Evolutionary conservation across 1,140 invertebrate genomes (phyloP), one percentile per base, ranked within the genome.

Genomic region (Chironomus striatipennis): DNA sequence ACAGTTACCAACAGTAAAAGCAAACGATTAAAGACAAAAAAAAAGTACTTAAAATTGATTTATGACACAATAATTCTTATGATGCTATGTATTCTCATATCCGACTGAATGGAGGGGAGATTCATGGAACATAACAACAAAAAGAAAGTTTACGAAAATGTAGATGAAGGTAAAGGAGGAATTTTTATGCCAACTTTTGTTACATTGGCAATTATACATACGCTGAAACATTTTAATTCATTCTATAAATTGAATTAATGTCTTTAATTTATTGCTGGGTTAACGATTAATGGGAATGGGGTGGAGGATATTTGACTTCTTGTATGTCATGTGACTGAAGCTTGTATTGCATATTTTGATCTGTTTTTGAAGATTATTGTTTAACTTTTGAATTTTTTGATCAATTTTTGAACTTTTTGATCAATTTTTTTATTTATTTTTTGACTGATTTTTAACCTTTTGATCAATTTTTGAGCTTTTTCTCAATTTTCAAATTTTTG

Each of bases 41-140:
- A 70, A 70, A 70, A 70, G 65, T 70, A 70, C 65, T 70, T 70
- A 70, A 70, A 70, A 70, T 70, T 70, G 65, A 70, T 70, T 70
- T 70, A 70, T 7, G 65, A 70, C 10, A 20, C 65, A 70, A 70
- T 70, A 70, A 70, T 70, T 70, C 65, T 70, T 70, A 57, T 57
- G 12, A 57, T 57, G 47, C 12, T 57, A 34, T 34, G 24, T 34
- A 34, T 34, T 57, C 12, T 57, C 10, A n/a, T n/a, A 12, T 57
- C 10, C 12, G 15, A 57, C 12, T 57, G 47, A n/a, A n/a, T 57
- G n/a, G 47, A 57, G 47, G 47, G 47, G 47, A n/a, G 12, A 47
- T 47, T 5, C 47, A 57, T 57, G 47, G 4, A 57, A n/a, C n/a
- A n/a, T n/a, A n/a, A n/a, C n/a, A 57, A n/a, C 3, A 57, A 12